Percentiles rank a stretch among this genome's conserved stretches.
Conservation (phyloP, 2,888 invertebrate species). For the Aricia artaxerxes region DNA sequence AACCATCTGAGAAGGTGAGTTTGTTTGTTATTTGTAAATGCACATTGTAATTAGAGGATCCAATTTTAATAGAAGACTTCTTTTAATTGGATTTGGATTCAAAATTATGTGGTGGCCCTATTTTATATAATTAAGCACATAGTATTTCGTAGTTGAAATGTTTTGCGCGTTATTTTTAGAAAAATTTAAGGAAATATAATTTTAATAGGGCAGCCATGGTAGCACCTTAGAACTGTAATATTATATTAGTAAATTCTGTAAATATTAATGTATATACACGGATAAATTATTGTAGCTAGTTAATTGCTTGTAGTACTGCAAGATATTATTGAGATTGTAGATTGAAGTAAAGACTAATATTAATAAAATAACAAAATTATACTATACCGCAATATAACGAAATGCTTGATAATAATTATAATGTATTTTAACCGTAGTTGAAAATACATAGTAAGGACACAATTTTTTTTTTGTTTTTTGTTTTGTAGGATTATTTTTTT, state of each 20-base stretch:
- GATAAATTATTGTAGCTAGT: background rate
- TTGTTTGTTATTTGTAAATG: slow-evolving; percentile 43
- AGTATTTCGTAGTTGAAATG: background rate
- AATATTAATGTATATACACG: background rate
- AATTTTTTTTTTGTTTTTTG: background rate
- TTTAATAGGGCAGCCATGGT: background rate
- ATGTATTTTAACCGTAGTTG: background rate
- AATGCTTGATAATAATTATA: background rate
- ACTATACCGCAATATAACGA: background rate
- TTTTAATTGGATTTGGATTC: background rate
- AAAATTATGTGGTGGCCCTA: background rate
- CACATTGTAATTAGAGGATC: slow-evolving; percentile 31
- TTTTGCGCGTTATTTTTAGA: background rate
- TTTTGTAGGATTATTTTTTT: background rate
- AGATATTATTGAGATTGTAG: background rate
- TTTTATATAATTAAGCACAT: background rate
- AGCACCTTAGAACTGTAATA: background rate
- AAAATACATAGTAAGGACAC: background rate
- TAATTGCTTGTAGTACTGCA: background rate
- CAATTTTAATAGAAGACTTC: background rate
- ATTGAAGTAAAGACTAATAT: background rate
- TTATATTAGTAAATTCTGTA: background rate
- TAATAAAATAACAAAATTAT: background rate
- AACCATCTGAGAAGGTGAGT: slow-evolving; percentile 67
- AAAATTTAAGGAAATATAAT: background rate